Conservation (phyloP, 2,797 vertebrate species). For the Rhincodon typus region DNA sequence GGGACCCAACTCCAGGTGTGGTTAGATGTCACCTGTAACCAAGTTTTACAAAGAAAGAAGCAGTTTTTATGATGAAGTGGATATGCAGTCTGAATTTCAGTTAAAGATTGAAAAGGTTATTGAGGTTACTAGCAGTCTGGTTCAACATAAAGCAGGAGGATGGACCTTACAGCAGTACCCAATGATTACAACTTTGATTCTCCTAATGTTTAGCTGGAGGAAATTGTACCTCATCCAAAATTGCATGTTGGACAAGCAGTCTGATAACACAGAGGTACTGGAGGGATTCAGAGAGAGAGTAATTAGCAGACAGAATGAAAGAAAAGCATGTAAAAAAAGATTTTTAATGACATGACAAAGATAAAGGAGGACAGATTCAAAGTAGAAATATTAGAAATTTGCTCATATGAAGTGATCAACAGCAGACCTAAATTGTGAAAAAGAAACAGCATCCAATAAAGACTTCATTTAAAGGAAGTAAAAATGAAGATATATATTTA, state of each 20-base stretch:
- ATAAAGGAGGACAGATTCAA: background rate
- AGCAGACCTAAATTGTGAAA: background rate
- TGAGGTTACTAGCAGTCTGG: background rate
- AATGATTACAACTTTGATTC: background rate
- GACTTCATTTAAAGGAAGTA: background rate
- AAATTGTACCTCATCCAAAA: background rate
- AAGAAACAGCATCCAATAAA: background rate
- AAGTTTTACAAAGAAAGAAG: background rate
- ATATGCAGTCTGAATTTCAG: background rate
- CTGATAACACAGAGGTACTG: background rate
- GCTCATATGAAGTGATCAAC: too few relatives aligned
- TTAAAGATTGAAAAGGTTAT: background rate
- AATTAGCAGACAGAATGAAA: background rate
- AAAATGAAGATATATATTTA: background rate
- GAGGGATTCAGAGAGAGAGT: background rate
- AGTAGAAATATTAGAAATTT: too few relatives aligned
- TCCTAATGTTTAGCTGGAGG: slow-evolving; percentile 2
- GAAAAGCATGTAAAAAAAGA: background rate
- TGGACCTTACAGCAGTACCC: background rate
- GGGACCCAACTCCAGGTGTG: background rate
- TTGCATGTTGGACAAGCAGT: background rate
- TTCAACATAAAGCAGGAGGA: background rate
- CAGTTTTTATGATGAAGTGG: background rate
- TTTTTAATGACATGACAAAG: background rate
- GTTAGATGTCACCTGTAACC: background rate